Conservation (phyloP, 2,113 vertebrate genomes). For the Nerophis ophidion region DNA sequence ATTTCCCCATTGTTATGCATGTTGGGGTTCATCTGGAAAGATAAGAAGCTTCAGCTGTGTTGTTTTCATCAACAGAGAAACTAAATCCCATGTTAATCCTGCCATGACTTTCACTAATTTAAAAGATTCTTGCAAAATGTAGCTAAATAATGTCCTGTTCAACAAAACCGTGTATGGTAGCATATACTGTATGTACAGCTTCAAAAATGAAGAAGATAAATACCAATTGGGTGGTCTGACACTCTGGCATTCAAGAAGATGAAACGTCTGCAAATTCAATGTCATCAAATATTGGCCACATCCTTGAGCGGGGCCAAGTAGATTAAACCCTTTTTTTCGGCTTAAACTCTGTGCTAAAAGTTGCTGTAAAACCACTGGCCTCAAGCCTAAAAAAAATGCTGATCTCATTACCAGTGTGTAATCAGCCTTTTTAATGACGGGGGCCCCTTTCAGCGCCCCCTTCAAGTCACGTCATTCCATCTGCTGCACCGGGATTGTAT, state of each 20-base stretch:
- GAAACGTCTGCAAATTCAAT: constrained; percentile 5
- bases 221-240: background rate
- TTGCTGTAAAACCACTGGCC: constrained; percentile 12
- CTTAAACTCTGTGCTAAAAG: constrained; percentile 24
- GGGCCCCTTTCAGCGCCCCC: constrained; percentile 29
- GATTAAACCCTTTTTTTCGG: constrained; percentile 8
- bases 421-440: constrained; percentile 57
- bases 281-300: constrained; percentile 11
- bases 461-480: constrained; percentile 49
- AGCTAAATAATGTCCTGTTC: constrained; percentile 40
- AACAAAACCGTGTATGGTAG: too few species aligned
- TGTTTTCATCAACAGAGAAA: constrained; percentile 15
- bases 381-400: constrained; percentile 41
- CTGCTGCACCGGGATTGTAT: constrained; percentile 52
- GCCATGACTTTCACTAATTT: constrained; percentile 41
- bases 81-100: constrained; percentile 49
- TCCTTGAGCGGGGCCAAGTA: constrained; percentile 23
- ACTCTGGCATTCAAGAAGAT: constrained; percentile 8
- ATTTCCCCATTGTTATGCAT: background rate
- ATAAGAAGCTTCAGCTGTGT: background rate
- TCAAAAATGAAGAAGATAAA: background rate
- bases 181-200: too few species aligned
- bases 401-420: constrained; percentile 64
- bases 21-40: background rate
- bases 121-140: constrained; percentile 43